Base-by-base conservation (phyloP, 1,140 invertebrate species). In the Pogonomyrmex barbatus region DNA sequence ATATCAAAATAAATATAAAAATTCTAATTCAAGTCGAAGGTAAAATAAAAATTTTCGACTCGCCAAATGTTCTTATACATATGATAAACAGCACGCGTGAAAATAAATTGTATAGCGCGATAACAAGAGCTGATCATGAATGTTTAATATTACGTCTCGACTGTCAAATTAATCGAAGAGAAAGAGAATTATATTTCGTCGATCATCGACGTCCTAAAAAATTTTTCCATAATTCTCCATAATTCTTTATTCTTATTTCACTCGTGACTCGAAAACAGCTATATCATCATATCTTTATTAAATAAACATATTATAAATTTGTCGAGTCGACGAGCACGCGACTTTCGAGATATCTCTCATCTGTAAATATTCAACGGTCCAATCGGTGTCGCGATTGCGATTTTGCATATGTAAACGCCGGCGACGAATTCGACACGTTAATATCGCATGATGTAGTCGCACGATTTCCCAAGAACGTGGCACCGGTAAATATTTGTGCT, bases 391-490 rank as follows among this genome's bases (percentile, higher is more conserved):
- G 17, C 10, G 10, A 60, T 62, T 24, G 14, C 14, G 30, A 63
- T 65, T 78, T 50, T 75, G 36, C 58, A n/a, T 65, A 65, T n/a
- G 42, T 39, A 52, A 79, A 67, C 10, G 45, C 5, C 30, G 10
- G 33, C 3, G 10, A 50, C 12, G 4, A 50, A 52, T 52, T n/a
- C 8, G n/a, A 24, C 2, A 65, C 12, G 5, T 65, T 63, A 47
- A 36, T n/a, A 45, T 60, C 14, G n/a, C 42, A 30, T 17, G 14
- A 17, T 6, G 52, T 39, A 17, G 3, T 54, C 33, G 33, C n/a
- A 33, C 24, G 45, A n/a, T 24, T 58, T 39, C 2, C 36, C 17
- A n/a, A 24, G 17, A 75, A 75, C 24, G 36, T 8, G 10, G 5
- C 50, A 42, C 12, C 30, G 36, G 5, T 8, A 75, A 75, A 56